Percentiles rank a stretch among this genome's conserved stretches.
Evolutionary conservation across 2,113 vertebrate genomes (phyloP).

Genomic region (Heliornis fulica): DNA sequence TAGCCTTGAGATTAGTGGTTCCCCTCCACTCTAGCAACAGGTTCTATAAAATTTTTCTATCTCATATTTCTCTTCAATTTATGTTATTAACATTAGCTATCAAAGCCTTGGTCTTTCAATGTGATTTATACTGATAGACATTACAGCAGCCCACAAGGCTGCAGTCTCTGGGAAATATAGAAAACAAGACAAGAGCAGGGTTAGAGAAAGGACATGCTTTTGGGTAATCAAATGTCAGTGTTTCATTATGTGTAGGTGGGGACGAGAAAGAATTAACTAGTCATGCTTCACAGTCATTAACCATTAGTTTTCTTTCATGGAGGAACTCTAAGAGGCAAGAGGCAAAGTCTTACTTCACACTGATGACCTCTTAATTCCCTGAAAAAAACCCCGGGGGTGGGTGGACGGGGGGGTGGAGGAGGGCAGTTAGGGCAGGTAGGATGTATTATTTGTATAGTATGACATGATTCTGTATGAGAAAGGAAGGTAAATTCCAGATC

Average conservation of each 20-base stretch:
- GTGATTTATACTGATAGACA: constrained; percentile 20
- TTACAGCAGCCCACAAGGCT: constrained; percentile 53
- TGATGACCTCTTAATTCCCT: neutral
- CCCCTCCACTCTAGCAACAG: neutral
- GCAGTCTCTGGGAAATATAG: neutral
- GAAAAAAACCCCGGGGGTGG: neutral
- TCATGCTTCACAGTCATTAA: neutral
- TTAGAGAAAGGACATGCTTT: constrained; percentile 36
- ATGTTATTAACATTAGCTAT: neutral
- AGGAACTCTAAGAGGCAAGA: neutral
- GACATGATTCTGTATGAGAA: neutral
- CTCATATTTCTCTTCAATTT: constrained; percentile 50
- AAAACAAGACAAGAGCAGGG: neutral
- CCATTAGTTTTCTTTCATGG: neutral
- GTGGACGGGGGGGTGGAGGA: too few species aligned
- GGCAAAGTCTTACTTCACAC: neutral
- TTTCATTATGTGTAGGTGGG: neutral
- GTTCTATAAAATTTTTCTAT: neutral
- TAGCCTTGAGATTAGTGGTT: neutral
- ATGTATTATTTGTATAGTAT: neutral
- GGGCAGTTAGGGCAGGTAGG: neutral
- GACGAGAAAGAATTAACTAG: neutral
- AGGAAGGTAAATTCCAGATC: neutral
- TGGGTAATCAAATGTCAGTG: constrained; percentile 36
- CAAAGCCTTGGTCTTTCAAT: constrained; percentile 48